Evolutionary conservation across 2,888 invertebrate species (phyloP).

Genomic region (Drosophila anomalata): DNA sequence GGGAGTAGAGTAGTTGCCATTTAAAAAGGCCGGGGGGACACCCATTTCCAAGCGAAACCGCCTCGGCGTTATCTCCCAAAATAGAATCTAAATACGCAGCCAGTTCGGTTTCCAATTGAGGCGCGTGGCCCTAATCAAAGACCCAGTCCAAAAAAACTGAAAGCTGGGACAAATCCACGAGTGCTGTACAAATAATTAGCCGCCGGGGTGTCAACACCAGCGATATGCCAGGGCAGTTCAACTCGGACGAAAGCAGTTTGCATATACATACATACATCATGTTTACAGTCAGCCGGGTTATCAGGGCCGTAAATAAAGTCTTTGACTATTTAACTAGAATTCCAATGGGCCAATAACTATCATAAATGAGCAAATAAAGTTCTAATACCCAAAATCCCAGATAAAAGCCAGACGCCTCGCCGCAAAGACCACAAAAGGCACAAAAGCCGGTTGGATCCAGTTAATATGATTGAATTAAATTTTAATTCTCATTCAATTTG

Average conservation of each 20-base stretch:
- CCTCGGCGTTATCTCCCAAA: constrained; percentile 46
- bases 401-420: constrained; percentile 33
- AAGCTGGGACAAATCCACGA: constrained; percentile 10
- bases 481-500: constrained; percentile 29
- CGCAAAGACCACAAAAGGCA: constrained; percentile 7
- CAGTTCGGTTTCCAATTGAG: constrained; percentile 25
- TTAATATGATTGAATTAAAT: constrained; percentile 29
- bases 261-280: not conserved
- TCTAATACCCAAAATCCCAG: constrained; percentile 7
- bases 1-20: constrained; percentile 22
- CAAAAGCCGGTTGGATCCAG: constrained; percentile 10
- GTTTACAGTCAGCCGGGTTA: not conserved
- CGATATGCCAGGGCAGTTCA: constrained; percentile 11
- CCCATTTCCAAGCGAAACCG: constrained; percentile 1
- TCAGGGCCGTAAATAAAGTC: constrained; percentile 20
- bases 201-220: constrained; percentile 11
- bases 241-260: constrained; percentile 22
- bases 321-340: constrained; percentile 21
- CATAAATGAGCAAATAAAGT: not conserved
- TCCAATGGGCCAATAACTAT: not conserved
- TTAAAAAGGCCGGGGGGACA: constrained; percentile 29
- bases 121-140: constrained; percentile 46
- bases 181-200: constrained; percentile 42
- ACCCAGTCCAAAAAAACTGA: not conserved
- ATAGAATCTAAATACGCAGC: constrained; percentile 35